Base-by-base conservation (phyloP, 2,113 vertebrate genomes). In the Lathamus discolor region DNA sequence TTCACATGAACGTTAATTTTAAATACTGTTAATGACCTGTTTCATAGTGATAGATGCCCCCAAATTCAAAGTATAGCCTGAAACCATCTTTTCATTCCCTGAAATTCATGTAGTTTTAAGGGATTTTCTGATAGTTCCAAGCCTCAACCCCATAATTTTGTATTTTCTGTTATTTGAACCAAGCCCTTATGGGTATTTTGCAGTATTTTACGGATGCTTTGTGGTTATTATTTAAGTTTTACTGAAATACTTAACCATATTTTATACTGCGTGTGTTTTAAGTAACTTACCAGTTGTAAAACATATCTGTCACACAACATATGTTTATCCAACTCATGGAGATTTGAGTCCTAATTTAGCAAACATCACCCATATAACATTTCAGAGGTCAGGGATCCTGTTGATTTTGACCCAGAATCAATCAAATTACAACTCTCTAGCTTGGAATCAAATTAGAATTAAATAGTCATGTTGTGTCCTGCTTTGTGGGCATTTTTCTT, bases 341-440 rank as follows among this genome's bases (percentile, higher is more conserved):
- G 37, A 73, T 57, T 59, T 48, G 31, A 88, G 23, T 81, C 61
- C 39, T 35, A 51, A 92, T 74, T 61, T 39, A 68, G 79, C 22
- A 80, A 83, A 92, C 88, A 59, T 35, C 35, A 19, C 13, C 35
- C 20, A 1, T 66, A 11, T 92, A 73, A 61, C 17, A 49, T 94
- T 84, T 89, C 55, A 82, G 73, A 84, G 76, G 51, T 81, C 76
- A 84, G 64, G 89, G 27, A 67, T 43, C 44, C 11, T 93, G 80
- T 51, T 81, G 64, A 79, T 93, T 93, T 93, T 92, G 17, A 63
- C 54, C 54, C 67, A 37, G 64, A 85, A 92, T 86, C 82, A 87
- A 35, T 75, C 43, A 91, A 79, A 59, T 79, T 72, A 29, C 25
- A 35, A 43, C 52, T 90, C 57, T 91, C 35, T 18, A 46, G 10